Evolutionary conservation across 2,888 invertebrate genomes (phyloP).

Genomic region (Leucania comma): DNA sequence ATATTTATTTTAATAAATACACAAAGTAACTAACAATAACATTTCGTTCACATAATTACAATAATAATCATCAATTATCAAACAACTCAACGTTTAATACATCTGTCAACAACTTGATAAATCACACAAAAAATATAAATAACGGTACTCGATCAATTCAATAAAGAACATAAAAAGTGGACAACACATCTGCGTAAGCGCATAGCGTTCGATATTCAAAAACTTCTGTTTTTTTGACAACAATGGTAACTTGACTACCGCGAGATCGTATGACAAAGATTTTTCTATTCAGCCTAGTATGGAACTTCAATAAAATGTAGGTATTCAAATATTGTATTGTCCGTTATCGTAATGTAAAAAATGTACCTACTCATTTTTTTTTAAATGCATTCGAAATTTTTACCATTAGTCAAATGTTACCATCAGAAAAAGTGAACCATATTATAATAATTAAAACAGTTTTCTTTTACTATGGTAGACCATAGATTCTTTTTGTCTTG

Average conservation of each 20-base stretch:
- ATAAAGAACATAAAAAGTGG: constrained; percentile 84
- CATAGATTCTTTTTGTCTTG: too few species aligned
- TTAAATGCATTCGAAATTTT: neutral
- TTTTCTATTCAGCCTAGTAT: constrained; percentile 61
- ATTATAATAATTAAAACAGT: too few species aligned
- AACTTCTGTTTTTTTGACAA: constrained; percentile 76
- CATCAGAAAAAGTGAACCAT: neutral
- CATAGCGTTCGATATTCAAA: constrained; percentile 82
- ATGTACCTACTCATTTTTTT: neutral
- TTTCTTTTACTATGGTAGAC: too few species aligned
- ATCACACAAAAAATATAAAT: constrained; percentile 75
- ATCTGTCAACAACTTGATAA: constrained; percentile 79
- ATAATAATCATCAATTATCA: constrained; percentile 59
- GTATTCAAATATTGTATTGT: constrained; percentile 51
- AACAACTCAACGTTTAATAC: constrained; percentile 60
- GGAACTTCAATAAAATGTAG: constrained; percentile 30
- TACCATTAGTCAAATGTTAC: too few species aligned
- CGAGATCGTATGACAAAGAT: constrained; percentile 76
- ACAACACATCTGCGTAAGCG: constrained; percentile 85
- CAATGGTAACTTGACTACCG: constrained; percentile 82
- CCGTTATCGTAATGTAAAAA: constrained; percentile 1
- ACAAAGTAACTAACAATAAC: neutral
- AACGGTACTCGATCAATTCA: constrained; percentile 82
- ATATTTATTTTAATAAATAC: neutral
- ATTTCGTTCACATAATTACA: constrained; percentile 34